These are phyloP conservation scores for Onychostoma macrolepis DNA, from an alignment of 2,113 vertebrate genomes.

Conservation along the genomic window DNA sequence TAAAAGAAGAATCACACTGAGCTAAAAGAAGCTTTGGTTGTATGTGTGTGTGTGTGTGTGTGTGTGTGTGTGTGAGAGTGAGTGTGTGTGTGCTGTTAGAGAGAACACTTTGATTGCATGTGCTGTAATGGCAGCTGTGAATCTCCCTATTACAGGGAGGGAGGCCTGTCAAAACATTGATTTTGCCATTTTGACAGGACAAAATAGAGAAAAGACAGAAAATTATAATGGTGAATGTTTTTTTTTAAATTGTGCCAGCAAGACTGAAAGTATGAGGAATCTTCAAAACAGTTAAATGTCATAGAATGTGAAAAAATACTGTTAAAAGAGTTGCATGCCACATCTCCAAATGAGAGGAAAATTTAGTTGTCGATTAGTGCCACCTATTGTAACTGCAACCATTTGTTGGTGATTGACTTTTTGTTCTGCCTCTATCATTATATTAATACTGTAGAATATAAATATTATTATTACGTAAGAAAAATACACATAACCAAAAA, in stretches of 20 bases:
- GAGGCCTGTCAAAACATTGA: constrained; percentile 17
- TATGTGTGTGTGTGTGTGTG: not conserved
- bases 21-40: not conserved
- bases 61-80: not conserved
- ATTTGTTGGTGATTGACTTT: not conserved
- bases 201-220: not conserved
- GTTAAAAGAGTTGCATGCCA: not conserved
- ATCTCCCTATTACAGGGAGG: not conserved
- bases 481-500: not conserved
- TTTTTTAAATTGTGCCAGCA: not conserved
- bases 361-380: not conserved
- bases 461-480: not conserved
- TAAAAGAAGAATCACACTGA: constrained; percentile 2
- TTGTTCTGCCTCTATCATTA: not conserved
- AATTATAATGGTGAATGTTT: too few relatives aligned
- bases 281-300: not conserved
- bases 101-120: not conserved
- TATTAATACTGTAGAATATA: not conserved
- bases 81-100: not conserved
- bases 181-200: not conserved
- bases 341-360: not conserved
- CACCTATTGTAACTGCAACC: not conserved
- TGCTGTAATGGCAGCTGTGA: constrained; percentile 28
- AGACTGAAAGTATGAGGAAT: not conserved
- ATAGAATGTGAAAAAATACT: not conserved